phyloP scores from a whole-genome alignment of 2,113 vertebrate species.

The Channa maculata region DNA sequence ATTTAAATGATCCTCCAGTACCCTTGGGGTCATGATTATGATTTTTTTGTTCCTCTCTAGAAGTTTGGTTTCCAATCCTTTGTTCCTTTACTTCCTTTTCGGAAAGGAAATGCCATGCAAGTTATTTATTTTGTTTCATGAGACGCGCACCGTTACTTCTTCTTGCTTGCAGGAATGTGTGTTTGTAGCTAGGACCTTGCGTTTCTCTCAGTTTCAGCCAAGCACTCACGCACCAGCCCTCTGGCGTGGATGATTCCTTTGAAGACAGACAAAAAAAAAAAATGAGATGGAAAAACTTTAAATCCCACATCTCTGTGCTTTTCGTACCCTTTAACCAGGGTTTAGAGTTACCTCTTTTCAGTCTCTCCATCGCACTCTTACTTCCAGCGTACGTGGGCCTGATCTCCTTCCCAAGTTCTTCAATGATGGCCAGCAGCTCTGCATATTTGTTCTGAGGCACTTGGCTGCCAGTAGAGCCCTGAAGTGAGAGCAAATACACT shows the following conservation, averaged over 20 bases:
- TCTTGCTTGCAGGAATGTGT: constrained; percentile 53
- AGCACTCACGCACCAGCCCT: constrained; percentile 95
- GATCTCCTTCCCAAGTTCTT: constrained; percentile 98
- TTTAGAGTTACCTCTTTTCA: constrained; percentile 90
- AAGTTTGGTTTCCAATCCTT: constrained; percentile 48
- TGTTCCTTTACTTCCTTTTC: constrained; percentile 62
- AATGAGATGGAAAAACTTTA: background rate
- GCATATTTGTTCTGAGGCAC: constrained; percentile 98
- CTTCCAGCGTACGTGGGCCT: constrained; percentile 97
- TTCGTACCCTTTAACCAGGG: background rate
- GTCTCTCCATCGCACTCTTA: constrained; percentile 98
- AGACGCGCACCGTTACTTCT: constrained; percentile 52
- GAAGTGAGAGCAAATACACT: constrained; percentile 12
- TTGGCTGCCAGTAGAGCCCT: constrained; percentile 93
- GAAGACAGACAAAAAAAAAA: constrained; percentile 1
- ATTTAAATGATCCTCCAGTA: constrained; percentile 52
- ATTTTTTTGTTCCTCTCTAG: constrained; percentile 23
- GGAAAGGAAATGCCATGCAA: constrained; percentile 73
- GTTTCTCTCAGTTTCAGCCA: constrained; percentile 97
- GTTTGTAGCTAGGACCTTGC: constrained; percentile 90
- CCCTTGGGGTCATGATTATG: constrained; percentile 17
- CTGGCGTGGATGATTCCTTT: constrained; percentile 97
- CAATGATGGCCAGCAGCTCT: constrained; percentile 97
- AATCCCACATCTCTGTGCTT: background rate
- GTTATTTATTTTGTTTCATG: constrained; percentile 45